Base-by-base conservation (phyloP, 2,113 vertebrate species). In the Poicephalus gulielmi region DNA sequence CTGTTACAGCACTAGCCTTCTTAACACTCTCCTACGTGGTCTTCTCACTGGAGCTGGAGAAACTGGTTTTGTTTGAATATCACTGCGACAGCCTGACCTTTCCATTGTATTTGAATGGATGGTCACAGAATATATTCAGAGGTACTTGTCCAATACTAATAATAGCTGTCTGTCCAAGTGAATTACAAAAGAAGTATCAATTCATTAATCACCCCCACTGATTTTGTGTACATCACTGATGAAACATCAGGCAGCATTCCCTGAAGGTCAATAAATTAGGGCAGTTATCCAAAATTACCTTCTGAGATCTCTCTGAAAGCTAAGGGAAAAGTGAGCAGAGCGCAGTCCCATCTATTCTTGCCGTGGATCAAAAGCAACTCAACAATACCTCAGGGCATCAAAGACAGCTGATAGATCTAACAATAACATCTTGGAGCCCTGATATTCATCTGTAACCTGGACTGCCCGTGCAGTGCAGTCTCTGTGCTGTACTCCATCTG, bases 371-470 rank as follows among this genome's bases (percentile, higher is more conserved):
- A 96, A 96, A 96, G 86, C 92, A 92, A 25, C 88, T 96, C 95
- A 94, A 95, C 96, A 97, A 96, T 96, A 97, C 92, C 95, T 96
- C 92, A 77, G 91, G 92, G 95, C 94, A 96, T 96, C 95, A 97
- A 96, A 97, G 95, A 93, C 92, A 94, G 92, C 86, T 94, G 95
- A 95, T 87, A 94, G 96, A 96, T 96, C 96, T 97, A 94, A 96
- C 94, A 96, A 94, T 94, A 96, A 96, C 88, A 94, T 97, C 92
- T 96, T 79, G 86, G 70, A 94, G 88, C 92, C 96, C 96, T 94
- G 92, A 95, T 96, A 95, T 95, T 95, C 95, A 66, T 95, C 96
- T 93, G 89, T 97, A 92, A 93, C 96, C 95, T 94, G 96, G 88
- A 92, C 95, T 96, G 94, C 96, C 92, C 70, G 3, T 89, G 95